Conservation (phyloP, 92 coral and sea anemone genomes). For the Paragorgia papillata region DNA sequence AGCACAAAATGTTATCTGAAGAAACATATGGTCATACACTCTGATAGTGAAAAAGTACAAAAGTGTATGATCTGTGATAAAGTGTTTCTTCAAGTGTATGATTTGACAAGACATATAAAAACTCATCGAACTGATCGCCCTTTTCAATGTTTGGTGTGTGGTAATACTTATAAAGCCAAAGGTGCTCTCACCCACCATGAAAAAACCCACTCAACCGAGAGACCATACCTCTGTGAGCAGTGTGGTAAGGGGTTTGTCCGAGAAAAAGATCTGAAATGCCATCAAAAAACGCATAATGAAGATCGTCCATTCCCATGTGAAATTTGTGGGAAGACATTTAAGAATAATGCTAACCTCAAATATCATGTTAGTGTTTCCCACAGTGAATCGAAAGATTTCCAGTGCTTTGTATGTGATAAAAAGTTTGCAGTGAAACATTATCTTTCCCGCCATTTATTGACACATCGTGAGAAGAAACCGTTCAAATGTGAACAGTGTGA, state of each 20-base stretch:
- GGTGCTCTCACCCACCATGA: slow-evolving; percentile 13
- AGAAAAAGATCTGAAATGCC: slow-evolving; percentile 17
- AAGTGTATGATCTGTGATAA: slow-evolving; percentile 19
- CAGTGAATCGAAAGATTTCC: slow-evolving; percentile 9
- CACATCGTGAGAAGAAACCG: slow-evolving; percentile 25
- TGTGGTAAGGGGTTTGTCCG: slow-evolving; percentile 26
- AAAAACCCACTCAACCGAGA: slow-evolving; percentile 1
- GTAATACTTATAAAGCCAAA: slow-evolving; percentile 33
- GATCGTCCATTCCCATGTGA: slow-evolving; percentile 1
- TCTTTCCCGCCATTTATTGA: slow-evolving; percentile 13
- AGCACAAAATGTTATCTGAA: not conserved
- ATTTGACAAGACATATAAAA: slow-evolving; percentile 11
- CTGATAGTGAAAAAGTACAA: not conserved
- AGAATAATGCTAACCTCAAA: not conserved
- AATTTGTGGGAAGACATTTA: slow-evolving; percentile 14
- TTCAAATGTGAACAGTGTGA: slow-evolving; percentile 16
- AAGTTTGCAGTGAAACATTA: slow-evolving; percentile 24
- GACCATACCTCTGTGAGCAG: slow-evolving; percentile 2
- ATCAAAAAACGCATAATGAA: slow-evolving; percentile 4
- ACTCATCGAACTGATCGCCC: slow-evolving; percentile 36
- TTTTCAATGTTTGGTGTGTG: slow-evolving; percentile 10
- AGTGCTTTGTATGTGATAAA: slow-evolving; percentile 38
- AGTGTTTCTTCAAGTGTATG: not conserved
- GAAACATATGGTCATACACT: not conserved
- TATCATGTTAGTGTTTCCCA: not conserved